Base-by-base conservation (phyloP, 2,113 vertebrate species). In the Sialia sialis region DNA sequence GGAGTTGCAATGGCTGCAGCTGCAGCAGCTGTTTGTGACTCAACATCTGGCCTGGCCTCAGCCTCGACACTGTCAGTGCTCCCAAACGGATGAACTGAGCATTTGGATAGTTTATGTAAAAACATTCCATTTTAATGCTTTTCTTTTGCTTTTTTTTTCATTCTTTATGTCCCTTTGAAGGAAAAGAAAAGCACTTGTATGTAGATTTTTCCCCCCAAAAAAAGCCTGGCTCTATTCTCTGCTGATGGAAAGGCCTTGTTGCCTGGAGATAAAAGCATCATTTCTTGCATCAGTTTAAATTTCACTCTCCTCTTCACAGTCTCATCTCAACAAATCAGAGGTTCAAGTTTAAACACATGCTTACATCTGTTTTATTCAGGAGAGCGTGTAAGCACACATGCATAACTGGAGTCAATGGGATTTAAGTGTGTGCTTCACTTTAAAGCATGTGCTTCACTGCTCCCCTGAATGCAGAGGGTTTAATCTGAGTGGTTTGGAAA, bases 321-420 rank as follows among this genome's bases (percentile, higher is more conserved):
- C 95, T 90, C 79, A 46, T 96, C 95, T 95, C 82, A 80, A 83
- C 90, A 95, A 96, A 94, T 88, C 92, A 58, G 27, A 90, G 95
- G 96, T 96, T 96, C 94, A 87, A 90, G 94, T 97, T 97, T 95
- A 97, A 97, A 94, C 81, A 94, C 89, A 83, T 69, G 87, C 93
- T 95, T 83, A 83, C 75, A 63, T 91, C 84, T 92, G 32, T 94
- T 94, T 87, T 80, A 84, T 94, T 95, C 89, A 89, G 67, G 95
- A 96, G 94, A 94, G 82, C 1, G 2, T 76, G 78, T 91, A 86
- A 90, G 95, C 89, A 34, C 87, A 90, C 81, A 85, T 58, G 63
- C 75, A 66, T 90, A 84, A 67, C 91, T 80, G 84, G 87, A 95
- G 93, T 97, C 94, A 95, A 85, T 94, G 78, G 87, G 84, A 91